phyloP scores from a whole-genome alignment of 2,888 invertebrate species.

The Rhopalosiphum nymphaeae region DNA sequence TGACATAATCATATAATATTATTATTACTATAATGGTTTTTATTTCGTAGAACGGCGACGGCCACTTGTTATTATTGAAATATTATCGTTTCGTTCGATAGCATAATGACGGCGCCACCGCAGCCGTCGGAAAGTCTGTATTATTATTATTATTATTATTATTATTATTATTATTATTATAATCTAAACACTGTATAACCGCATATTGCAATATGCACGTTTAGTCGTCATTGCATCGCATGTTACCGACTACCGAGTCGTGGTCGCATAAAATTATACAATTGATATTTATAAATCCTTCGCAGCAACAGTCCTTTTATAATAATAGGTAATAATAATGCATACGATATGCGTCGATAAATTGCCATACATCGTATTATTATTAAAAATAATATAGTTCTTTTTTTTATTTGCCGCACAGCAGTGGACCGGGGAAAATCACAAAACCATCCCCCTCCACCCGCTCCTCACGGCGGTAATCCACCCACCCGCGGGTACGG shows the following conservation, averaged over 20 bases:
- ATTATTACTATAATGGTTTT: not conserved
- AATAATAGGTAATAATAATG: not conserved
- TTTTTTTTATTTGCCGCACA: not conserved
- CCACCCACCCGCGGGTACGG: not conserved
- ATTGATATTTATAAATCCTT: not conserved
- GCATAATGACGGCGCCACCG: constrained; percentile 11
- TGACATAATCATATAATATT: constrained; percentile 31
- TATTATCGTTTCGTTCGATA: not conserved
- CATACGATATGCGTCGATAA: not conserved
- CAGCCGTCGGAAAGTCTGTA: not conserved
- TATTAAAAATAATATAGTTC: not conserved
- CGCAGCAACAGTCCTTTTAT: not conserved
- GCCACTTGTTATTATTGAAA: constrained; percentile 25
- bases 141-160: not conserved
- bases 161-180: not conserved
- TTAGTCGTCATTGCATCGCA: not conserved
- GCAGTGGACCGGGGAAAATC: not conserved
- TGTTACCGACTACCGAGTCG: not conserved
- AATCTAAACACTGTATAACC: not conserved
- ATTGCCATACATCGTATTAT: not conserved
- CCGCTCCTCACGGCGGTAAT: not conserved
- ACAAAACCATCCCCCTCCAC: not conserved
- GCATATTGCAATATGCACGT: not conserved
- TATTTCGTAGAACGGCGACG: constrained; percentile 1
- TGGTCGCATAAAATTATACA: not conserved